These are phyloP conservation scores for Zaprionus lachaisei DNA, from an alignment of 1,140 invertebrate genomes.

Conservation along the genomic window DNA sequence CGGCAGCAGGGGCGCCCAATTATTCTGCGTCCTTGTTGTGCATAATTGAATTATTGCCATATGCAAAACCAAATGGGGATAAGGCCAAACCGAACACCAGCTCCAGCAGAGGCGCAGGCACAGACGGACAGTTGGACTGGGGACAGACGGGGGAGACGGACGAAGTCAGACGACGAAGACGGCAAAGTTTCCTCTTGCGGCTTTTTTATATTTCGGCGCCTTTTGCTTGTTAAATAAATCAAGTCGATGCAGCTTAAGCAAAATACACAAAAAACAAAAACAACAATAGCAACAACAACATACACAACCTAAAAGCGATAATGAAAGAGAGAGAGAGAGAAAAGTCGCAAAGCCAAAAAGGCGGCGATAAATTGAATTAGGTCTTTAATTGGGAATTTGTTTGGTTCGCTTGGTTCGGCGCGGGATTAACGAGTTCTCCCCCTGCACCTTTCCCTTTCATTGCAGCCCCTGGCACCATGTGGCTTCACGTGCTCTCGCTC, in stretches of 20 bases:
- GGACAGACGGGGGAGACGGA: constrained; percentile 8
- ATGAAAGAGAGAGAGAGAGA: constrained; percentile 13
- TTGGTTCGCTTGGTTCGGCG: constrained; percentile 12
- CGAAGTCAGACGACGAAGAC: constrained; percentile 22
- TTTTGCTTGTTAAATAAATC: constrained; percentile 71
- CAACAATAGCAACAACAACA: constrained; percentile 16
- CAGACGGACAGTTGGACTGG: constrained; percentile 20
- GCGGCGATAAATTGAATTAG: constrained; percentile 72
- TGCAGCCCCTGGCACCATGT: constrained; percentile 19
- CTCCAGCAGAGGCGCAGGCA: constrained; percentile 8
- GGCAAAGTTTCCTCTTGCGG: constrained; percentile 63
- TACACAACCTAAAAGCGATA: constrained; percentile 1
- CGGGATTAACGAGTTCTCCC: constrained; percentile 18
- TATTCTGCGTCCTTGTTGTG: constrained; percentile 80
- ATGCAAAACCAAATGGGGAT: constrained; percentile 69
- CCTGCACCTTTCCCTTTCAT: not conserved
- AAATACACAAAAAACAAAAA: constrained; percentile 39
- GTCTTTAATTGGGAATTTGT: constrained; percentile 70
- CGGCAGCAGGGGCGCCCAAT: constrained; percentile 48
- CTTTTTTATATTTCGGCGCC: constrained; percentile 51
- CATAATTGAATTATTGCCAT: constrained; percentile 83
- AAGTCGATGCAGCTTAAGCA: constrained; percentile 47
- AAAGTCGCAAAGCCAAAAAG: constrained; percentile 50
- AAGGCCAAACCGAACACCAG: constrained; percentile 13
- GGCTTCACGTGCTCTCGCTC: constrained; percentile 14